Evolutionary conservation across 2,113 vertebrate genomes (phyloP).

Genomic region (Dryoscopus gambensis): DNA sequence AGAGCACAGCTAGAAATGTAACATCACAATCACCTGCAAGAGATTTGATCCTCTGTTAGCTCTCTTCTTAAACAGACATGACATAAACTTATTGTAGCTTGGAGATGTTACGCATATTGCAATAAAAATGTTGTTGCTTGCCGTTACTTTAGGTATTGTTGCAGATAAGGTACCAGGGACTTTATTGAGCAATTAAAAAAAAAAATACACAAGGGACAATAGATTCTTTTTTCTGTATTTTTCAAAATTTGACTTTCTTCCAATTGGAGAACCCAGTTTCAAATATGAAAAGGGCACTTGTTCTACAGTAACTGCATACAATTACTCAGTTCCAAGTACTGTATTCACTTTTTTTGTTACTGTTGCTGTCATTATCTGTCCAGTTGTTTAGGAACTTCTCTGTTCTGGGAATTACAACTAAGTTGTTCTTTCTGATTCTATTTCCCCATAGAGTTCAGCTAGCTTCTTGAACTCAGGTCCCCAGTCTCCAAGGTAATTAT

Average conservation of each 20-base stretch:
- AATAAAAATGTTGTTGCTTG: conserved; percentile 64
- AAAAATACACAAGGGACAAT: conserved; percentile 93
- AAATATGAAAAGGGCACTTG: conserved; percentile 80
- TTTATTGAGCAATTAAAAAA: conserved; percentile 95
- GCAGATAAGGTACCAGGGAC: conserved; percentile 82
- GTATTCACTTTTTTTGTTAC: conserved; percentile 62
- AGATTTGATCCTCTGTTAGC: not conserved
- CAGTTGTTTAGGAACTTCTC: conserved; percentile 62
- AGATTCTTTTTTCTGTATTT: conserved; percentile 75
- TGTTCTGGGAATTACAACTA: conserved; percentile 63
- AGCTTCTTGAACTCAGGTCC: conserved; percentile 92
- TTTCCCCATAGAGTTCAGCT: conserved; percentile 91
- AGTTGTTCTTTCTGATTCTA: conserved; percentile 83
- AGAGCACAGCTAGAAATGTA: conserved; percentile 17
- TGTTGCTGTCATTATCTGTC: conserved; percentile 38
- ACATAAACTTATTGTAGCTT: conserved; percentile 4
- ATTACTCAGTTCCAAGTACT: conserved; percentile 72
- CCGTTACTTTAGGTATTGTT: conserved; percentile 77
- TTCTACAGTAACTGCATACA: conserved; percentile 81
- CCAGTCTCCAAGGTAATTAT: conserved; percentile 89
- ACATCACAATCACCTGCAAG: not conserved
- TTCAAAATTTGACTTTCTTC: conserved; percentile 77
- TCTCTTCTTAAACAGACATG: not conserved
- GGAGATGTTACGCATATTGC: conserved; percentile 26
- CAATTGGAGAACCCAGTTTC: conserved; percentile 80